Evolutionary conservation across 1,140 invertebrate genomes (phyloP), one percentile per base, ranked within the genome.

Genomic region (Apis florea): DNA sequence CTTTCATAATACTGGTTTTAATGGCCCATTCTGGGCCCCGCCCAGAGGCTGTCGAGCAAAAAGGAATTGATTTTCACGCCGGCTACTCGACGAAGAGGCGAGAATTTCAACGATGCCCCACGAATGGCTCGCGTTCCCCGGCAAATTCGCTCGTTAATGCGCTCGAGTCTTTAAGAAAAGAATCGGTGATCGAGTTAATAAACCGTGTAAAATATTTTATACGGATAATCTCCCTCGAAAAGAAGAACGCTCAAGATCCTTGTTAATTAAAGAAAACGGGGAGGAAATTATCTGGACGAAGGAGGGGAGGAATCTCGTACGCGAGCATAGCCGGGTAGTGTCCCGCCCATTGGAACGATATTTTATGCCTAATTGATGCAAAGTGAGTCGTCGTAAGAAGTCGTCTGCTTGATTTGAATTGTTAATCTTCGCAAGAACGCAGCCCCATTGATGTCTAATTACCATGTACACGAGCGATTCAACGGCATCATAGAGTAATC

Each of bases 1-100:
- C 73, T 82, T 81, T 68, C 71, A 79, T 84, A 89, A 85, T 84
- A 83, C 70, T 75, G 72, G 79, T 89, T 89, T 88, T 89, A 90
- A 89, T 89, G 83, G 79, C 75, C 64, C 81, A 85, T 86, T 86
- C 83, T 77, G 56, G 72, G 74, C 59, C 56, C 66, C 56, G 73
- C 40, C 31, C 56, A 31, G 26, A 17, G 67, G 71, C 79, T 75
- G 69, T 72, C 51, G 64, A 63, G 67, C 64, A 80, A 83, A 84
- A 89, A 88, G 74, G 40, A 85, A 85, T 86, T 79, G 78, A 84
- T 87, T 88, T 87, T 64, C 72, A 84, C 17, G 54, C 59, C 19
- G 70, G 21, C 21, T 75, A 78, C 53, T 85, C 21, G 24, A 64
- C 61, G 51, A 11, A 47, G 21, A 53, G 54, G 1, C 72, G 73